Percentiles rank a stretch among this genome's conserved stretches.
These are phyloP conservation scores for Chrysemys picta DNA, from an alignment of 2,113 vertebrate species.

Conservation along the genomic window DNA sequence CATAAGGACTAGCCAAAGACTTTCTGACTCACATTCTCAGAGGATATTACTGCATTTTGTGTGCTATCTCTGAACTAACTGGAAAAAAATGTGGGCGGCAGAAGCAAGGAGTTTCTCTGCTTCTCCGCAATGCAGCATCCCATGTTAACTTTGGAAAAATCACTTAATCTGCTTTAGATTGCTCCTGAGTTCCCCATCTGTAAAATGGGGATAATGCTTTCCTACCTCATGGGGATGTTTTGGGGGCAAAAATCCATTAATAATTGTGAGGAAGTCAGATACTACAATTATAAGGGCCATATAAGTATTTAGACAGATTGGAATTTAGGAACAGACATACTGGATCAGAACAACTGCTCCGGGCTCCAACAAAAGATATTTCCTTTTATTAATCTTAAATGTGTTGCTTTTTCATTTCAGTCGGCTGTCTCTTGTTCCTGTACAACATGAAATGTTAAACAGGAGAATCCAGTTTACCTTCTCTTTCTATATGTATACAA, in stretches of 20 bases:
- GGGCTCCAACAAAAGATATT: slow-evolving; percentile 41
- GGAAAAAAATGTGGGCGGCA: neutral
- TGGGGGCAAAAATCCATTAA: neutral
- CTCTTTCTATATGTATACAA: slow-evolving; percentile 16
- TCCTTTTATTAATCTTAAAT: slow-evolving; percentile 57
- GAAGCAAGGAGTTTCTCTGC: neutral
- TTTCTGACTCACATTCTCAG: neutral
- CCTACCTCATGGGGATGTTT: neutral
- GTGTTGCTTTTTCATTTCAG: slow-evolving; percentile 55
- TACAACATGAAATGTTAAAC: slow-evolving; percentile 66
- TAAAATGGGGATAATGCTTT: neutral
- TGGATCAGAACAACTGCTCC: neutral
- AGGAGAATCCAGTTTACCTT: slow-evolving; percentile 53
- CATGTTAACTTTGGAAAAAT: neutral
- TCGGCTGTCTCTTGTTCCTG: slow-evolving; percentile 60
- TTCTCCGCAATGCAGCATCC: neutral
- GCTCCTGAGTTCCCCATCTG: neutral
- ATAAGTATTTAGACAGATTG: neutral
- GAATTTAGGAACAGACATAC: neutral
- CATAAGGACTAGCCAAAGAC: neutral
- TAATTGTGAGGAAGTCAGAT: neutral
- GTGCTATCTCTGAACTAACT: neutral
- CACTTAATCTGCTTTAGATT: neutral
- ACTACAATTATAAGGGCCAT: neutral
- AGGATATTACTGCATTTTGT: neutral